A percentile compares a stretch with the other conserved stretches of the same genome.
phyloP scores from a whole-genome alignment of 2,797 vertebrate species.

The Heteromormyrus szaboi region DNA sequence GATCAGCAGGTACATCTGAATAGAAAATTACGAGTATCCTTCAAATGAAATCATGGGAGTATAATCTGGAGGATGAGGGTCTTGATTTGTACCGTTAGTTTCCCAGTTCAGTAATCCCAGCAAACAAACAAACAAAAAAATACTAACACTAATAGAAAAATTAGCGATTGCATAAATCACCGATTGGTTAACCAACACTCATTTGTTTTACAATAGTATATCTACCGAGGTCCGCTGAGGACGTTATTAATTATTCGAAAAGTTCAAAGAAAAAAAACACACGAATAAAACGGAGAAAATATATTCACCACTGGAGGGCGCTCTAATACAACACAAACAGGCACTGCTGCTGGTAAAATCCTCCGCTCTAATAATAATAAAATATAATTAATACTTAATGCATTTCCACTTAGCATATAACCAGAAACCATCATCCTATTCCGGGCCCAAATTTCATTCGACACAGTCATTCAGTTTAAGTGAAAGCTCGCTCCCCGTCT shows the following conservation, averaged over 20 bases:
- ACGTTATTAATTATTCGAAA: background rate
- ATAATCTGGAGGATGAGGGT: background rate
- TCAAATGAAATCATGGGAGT: background rate
- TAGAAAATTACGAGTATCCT: background rate
- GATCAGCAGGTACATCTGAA: background rate
- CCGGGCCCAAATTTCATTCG: slow-evolving; percentile 47
- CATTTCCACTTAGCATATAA: slow-evolving; percentile 53
- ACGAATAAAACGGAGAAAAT: slow-evolving; percentile 31
- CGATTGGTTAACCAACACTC: background rate
- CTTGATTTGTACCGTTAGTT: background rate
- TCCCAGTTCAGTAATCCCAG: background rate
- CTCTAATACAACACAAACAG: slow-evolving; percentile 37
- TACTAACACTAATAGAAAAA: background rate
- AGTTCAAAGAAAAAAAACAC: background rate
- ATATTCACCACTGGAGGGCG: slow-evolving; percentile 49
- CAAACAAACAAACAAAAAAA: background rate
- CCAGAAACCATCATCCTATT: slow-evolving; percentile 48
- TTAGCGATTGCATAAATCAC: background rate
- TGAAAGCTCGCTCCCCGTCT: slow-evolving; percentile 50
- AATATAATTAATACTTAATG: slow-evolving; percentile 59
- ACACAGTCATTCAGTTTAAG: slow-evolving; percentile 46
- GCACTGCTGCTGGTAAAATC: background rate
- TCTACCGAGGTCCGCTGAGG: background rate
- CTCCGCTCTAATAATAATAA: slow-evolving; percentile 41
- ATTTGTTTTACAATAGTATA: background rate